Evolutionary conservation across 2,888 invertebrate genomes (phyloP), one percentile per base, ranked within the genome.

Genomic region (Hirtodrosophila confusa): DNA sequence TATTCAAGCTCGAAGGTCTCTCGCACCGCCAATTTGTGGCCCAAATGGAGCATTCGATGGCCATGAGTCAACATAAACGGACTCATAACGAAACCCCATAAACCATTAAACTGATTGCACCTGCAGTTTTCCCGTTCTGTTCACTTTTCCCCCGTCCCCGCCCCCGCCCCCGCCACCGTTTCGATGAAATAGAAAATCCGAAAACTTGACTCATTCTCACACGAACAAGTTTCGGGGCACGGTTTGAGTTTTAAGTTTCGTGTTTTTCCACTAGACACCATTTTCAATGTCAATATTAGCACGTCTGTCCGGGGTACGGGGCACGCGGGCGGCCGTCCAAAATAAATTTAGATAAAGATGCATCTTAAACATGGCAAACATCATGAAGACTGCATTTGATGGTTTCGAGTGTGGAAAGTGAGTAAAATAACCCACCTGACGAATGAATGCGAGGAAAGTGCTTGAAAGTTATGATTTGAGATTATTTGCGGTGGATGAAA

Each of bases 241-340:
- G 17, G 2, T 49, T 58, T 27, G 35, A 17, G 12, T 31, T 39
- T n/a, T 4, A 35, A 27, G 37, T 58, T 54, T 58, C 58, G 33
- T 53, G 65, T 51, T 60, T 70, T 57, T 39, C 36, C 56, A 60
- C 53, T 50, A 49, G 51, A 61, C 62, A 69, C 56, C 62, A 71
- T 67, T 69, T 88, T 82, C 83, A 82, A 78, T 88, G 88, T 85
- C 86, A 82, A 85, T 75, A 85, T 87, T 78, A 65, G 69, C 79
- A 85, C 71, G 78, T 40, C 57, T 17, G 17, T 17, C 17, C 17
- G 17, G 17, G 17, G 50, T 44, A 35, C 12, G 50, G 27, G 56
- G 45, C 53, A 36, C 44, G 64, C 56, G 53, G 44, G 40, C 17
- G 17, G 17, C 2, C 17, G 17, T 17, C 17, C 17, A 48, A 47